These are phyloP conservation scores for Cecidostiba fungosa DNA, from an alignment of 2,888 invertebrate genomes.

Conservation along the genomic window DNA sequence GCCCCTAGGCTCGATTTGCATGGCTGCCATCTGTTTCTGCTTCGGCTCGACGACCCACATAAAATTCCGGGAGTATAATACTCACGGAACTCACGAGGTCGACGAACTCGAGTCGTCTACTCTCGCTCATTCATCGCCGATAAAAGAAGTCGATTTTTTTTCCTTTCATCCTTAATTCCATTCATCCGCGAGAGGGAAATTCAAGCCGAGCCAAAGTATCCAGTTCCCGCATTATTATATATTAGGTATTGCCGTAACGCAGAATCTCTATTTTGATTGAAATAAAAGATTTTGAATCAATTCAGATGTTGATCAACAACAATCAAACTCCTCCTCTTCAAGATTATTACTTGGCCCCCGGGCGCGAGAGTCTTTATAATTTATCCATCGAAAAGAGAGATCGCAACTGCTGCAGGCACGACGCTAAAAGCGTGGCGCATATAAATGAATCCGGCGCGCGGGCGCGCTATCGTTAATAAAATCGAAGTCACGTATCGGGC, in stretches of 20 bases:
- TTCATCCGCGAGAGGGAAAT: conserved; percentile 41
- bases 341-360: not conserved
- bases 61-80: conserved; percentile 44
- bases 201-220: conserved; percentile 55
- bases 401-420: not conserved
- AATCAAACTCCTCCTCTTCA: not conserved
- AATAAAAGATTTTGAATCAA: conserved; percentile 19
- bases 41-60: conserved; percentile 57
- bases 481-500: conserved; percentile 62
- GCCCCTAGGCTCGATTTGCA: conserved; percentile 59
- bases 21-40: conserved; percentile 59
- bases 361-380: conserved; percentile 22
- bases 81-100: conserved; percentile 46
- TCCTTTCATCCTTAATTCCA: no score
- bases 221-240: conserved; percentile 27
- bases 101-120: conserved; percentile 35
- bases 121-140: conserved; percentile 42
- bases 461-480: conserved; percentile 54
- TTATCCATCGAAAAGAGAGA: not conserved
- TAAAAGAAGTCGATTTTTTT: conserved; percentile 58
- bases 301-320: not conserved
- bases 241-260: not conserved
- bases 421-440: conserved; percentile 19
- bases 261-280: conserved; percentile 31
- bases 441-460: conserved; percentile 37